phyloP scores from a whole-genome alignment of 2,113 vertebrate species.

The Odontophorus gujanensis region DNA sequence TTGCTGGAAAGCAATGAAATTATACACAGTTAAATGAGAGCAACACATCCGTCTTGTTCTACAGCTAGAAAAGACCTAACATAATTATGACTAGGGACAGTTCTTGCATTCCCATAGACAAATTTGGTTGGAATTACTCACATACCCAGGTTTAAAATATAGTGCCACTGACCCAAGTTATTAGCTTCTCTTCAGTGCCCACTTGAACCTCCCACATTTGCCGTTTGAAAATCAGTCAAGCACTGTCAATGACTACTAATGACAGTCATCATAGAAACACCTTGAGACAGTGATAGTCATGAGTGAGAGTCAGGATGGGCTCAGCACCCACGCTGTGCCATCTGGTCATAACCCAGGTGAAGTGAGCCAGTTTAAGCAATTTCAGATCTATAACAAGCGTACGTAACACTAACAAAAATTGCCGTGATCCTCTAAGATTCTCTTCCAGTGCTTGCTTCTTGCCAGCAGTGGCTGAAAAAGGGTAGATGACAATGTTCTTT shows the following conservation, averaged over 20 bases:
- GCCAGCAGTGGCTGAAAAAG: background rate
- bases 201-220: rapidly evolving
- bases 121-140: background rate
- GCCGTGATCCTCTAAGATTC: background rate
- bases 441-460: background rate
- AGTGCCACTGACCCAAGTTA: background rate
- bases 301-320: rapidly evolving
- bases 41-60: background rate
- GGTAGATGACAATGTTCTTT: background rate
- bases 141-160: background rate
- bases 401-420: background rate
- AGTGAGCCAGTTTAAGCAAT: background rate
- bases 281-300: rapidly evolving
- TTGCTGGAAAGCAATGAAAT: background rate
- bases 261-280: background rate
- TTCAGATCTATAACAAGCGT: background rate
- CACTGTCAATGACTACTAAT: background rate
- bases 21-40: background rate
- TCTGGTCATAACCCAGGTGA: background rate
- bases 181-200: background rate
- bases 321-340: background rate
- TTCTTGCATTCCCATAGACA: background rate
- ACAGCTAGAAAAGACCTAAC: background rate
- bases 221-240: background rate
- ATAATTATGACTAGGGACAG: background rate